Percentiles rank a stretch among this genome's conserved stretches.
Conservation (phyloP, 2,113 vertebrate species). For the Epinephelus lanceolatus region DNA sequence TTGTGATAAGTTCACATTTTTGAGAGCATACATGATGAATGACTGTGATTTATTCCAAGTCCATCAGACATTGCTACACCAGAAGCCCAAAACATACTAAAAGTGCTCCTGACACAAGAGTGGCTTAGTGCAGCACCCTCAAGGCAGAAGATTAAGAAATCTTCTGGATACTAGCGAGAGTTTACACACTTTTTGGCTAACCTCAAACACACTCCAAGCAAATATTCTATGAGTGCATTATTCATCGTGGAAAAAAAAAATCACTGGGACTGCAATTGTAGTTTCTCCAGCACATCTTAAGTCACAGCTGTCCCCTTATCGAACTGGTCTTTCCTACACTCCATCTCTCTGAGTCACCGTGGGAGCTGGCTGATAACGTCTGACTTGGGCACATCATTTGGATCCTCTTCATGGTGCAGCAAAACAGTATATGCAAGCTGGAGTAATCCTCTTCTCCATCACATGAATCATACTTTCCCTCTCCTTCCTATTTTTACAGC, state of each 20-base stretch:
- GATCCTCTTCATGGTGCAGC: conserved; percentile 55
- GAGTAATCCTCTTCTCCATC: conserved; percentile 69
- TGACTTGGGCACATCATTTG: conserved; percentile 40
- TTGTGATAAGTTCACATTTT: conserved; percentile 34
- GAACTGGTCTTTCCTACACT: conserved; percentile 13
- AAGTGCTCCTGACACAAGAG: conserved; percentile 9
- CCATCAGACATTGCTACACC: neutral
- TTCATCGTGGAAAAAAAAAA: neutral
- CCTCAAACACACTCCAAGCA: conserved; percentile 5
- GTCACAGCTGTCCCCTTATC: conserved; percentile 13
- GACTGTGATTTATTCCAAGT: conserved; percentile 48
- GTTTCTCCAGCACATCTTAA: neutral
- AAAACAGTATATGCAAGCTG: conserved; percentile 49
- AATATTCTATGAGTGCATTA: conserved; percentile 1
- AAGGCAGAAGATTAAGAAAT: conserved; percentile 25
- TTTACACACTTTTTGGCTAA: neutral
- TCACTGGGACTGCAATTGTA: neutral
- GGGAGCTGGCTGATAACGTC: conserved; percentile 41
- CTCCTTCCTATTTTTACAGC: conserved; percentile 85
- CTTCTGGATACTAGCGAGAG: neutral
- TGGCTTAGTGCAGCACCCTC: neutral
- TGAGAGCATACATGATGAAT: conserved; percentile 49
- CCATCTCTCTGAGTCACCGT: conserved; percentile 13
- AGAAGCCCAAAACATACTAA: conserved; percentile 6
- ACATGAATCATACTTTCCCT: conserved; percentile 84